Base-by-base conservation (phyloP, 2,888 invertebrate genomes). In the Halictus quadricinctus region DNA sequence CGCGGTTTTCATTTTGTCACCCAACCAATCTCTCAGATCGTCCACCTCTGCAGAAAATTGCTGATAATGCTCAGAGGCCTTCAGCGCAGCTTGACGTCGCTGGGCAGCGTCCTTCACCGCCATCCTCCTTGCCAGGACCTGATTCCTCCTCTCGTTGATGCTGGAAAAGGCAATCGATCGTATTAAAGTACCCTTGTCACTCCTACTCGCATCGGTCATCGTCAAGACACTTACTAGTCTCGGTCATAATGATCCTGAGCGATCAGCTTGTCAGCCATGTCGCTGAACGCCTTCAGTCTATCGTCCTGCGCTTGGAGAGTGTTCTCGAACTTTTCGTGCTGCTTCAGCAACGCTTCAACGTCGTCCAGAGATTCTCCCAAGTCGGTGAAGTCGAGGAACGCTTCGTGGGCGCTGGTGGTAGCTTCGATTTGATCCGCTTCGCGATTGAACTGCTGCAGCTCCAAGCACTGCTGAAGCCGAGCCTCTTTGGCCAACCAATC, bases 351-450 rank as follows among this genome's bases (percentile, higher is more conserved):
- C 0, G 98, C 98, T 93, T 99, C 98, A 6, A 98, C 99, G 91
- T 98, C 98, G 94, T 98, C 98, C 83, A 98, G 95, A 0, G 98
- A 98, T 85, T 97, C 97, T 88, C 99, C 99, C 72, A 98, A 96
- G 89, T 98, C 97, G 15, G 96, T 96, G 94, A 97, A 98, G 91
- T 99, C 99, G 36, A 99, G 95, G 95, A 98, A 99, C 0, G 98
- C 98, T 94, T 98, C 97, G 93, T 99, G 99, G 25, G 98, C 98
- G 79, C 98, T 98, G 75, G 98, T 98, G 18, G 98, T 97, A 0
- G 99, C 98, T 95, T 99, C 99, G 87, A 99, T 98, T 94, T 99
- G 98, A 94, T 99, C 99, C 0, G 99, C 99, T 94, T 99, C 99
- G 64, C 98, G 97, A 95, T 98, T 98, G 95, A 99, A 99, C 88